A percentile compares a stretch with the other conserved stretches of the same genome.
These are phyloP conservation scores for Hyperoodon ampullatus DNA, from an alignment of 2,113 vertebrate genomes.

Conservation along the genomic window DNA sequence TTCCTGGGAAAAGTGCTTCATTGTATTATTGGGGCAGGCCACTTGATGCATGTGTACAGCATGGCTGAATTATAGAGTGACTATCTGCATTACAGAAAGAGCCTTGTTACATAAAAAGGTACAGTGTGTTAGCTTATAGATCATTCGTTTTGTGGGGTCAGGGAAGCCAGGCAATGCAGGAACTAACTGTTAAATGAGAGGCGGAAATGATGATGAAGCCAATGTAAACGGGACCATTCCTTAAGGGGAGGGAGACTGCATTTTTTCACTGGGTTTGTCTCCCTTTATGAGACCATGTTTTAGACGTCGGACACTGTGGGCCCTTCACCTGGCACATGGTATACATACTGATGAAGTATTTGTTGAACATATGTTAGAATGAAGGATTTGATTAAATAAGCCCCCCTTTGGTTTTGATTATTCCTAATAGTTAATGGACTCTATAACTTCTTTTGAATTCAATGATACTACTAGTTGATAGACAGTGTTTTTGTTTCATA, in stretches of 20 bases:
- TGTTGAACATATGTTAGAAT: not conserved
- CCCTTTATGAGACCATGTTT: not conserved
- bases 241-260: not conserved
- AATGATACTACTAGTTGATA: not conserved
- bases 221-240: not conserved
- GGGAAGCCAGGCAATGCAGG: slow-evolving; percentile 20
- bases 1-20: slow-evolving; percentile 37
- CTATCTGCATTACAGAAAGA: slow-evolving; percentile 49
- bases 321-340: not conserved
- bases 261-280: not conserved
- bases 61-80: slow-evolving; percentile 27
- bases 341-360: not conserved
- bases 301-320: not conserved
- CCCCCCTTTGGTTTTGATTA: not conserved
- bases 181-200: slow-evolving; percentile 42
- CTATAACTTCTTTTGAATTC: slow-evolving; percentile 35
- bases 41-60: not conserved
- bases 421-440: not conserved
- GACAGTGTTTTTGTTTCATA: not conserved
- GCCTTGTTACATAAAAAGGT: slow-evolving; percentile 1
- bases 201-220: not conserved
- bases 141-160: slow-evolving; percentile 26
- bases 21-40: not conserved
- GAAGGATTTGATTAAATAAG: not conserved
- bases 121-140: slow-evolving; percentile 4